phyloP scores from a whole-genome alignment of 2,113 vertebrate genomes.

The Prolemur simus region DNA sequence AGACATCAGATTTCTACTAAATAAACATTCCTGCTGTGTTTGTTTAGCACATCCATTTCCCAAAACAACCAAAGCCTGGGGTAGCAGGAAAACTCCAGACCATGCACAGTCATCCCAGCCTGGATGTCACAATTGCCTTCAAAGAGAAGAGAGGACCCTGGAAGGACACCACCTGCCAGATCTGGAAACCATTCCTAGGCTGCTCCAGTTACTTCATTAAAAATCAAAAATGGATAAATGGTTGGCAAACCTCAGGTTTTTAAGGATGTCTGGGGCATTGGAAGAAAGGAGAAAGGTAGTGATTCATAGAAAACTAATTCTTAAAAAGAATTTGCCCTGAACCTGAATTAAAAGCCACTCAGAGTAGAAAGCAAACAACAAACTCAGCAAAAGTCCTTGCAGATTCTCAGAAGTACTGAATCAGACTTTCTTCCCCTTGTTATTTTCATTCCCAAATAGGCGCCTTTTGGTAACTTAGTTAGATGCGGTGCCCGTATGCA shows the following conservation, averaged over 20 bases:
- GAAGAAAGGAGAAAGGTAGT: background rate
- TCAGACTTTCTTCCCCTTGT: background rate
- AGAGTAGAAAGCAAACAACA: background rate
- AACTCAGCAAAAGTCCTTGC: background rate
- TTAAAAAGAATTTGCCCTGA: background rate
- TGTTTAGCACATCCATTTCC: background rate
- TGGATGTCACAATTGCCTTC: background rate
- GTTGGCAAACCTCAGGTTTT: background rate
- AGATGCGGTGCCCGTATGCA: rapidly evolving
- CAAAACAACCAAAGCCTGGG: background rate
- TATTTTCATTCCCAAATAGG: background rate
- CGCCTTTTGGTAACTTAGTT: background rate
- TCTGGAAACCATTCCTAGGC: background rate
- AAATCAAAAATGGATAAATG: background rate
- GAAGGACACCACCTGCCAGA: background rate
- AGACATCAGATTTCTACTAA: background rate
- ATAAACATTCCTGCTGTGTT: background rate
- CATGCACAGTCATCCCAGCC: background rate
- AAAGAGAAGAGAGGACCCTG: background rate
- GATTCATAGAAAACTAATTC: background rate
- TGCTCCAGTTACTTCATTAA: background rate
- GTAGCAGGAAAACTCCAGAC: background rate
- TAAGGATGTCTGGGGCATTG: background rate
- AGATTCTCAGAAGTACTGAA: background rate
- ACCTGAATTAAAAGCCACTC: background rate